phyloP scores from a whole-genome alignment of 2,797 vertebrate genomes.

The Poecilia wingei region DNA sequence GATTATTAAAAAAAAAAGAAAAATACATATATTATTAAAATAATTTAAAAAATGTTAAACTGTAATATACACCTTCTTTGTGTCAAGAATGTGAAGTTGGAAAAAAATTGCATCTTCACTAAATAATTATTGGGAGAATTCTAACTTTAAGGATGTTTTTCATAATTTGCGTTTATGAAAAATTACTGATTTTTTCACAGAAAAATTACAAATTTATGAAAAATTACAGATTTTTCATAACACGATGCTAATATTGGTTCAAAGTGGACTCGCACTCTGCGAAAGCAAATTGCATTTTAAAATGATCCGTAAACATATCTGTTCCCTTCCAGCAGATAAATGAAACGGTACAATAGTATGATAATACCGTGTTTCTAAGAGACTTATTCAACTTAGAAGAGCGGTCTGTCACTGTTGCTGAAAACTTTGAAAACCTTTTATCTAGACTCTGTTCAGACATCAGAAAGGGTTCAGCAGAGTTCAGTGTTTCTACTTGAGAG shows the following conservation, averaged over 20 bases:
- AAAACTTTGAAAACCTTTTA: not conserved
- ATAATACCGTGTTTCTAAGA: not conserved
- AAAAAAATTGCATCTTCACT: not conserved
- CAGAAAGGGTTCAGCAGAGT: not conserved
- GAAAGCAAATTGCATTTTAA: not conserved
- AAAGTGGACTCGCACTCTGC: not conserved
- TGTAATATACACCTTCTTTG: not conserved
- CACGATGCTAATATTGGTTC: not conserved
- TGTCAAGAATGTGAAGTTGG: not conserved
- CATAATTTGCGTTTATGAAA: not conserved
- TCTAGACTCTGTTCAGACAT: not conserved
- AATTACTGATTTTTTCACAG: no score
- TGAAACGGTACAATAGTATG: not conserved
- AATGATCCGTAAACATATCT: not conserved
- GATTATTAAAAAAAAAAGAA: no score
- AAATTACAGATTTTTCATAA: no score
- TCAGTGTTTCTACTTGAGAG: not conserved
- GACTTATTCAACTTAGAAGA: not conserved
- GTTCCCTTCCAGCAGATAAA: not conserved
- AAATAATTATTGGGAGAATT: not conserved
- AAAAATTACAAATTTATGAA: not conserved
- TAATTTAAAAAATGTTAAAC: not conserved
- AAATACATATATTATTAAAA: not conserved
- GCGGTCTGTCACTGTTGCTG: not conserved
- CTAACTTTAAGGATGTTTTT: not conserved